These are phyloP conservation scores for Atta colombica DNA, from an alignment of 1,140 invertebrate species.

Conservation along the genomic window DNA sequence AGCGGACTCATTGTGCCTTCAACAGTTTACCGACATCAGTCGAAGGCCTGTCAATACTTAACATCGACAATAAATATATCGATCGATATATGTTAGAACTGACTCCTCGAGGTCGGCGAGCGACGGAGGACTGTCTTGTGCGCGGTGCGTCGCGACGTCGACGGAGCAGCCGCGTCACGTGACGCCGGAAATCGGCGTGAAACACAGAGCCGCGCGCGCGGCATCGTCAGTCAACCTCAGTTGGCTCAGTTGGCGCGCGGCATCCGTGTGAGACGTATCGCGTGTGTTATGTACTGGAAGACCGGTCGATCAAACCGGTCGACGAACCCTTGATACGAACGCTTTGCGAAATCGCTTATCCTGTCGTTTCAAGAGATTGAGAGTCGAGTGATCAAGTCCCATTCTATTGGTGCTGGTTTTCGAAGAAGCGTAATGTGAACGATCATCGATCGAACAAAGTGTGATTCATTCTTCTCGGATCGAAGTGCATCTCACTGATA, in stretches of 20 bases:
- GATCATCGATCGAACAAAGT: not conserved
- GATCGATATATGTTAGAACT: not conserved
- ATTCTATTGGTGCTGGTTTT: not conserved
- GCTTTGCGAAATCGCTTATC: not conserved
- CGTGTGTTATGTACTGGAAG: conserved; percentile 2
- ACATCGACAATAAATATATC: conserved; percentile 42
- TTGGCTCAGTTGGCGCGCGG: conserved; percentile 80
- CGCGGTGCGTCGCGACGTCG: conserved; percentile 11
- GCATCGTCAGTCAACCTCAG: conserved; percentile 69
- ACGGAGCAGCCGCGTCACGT: conserved; percentile 50
- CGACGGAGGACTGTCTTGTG: conserved; percentile 6
- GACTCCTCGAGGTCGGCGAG: conserved; percentile 15
- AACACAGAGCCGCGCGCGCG: conserved; percentile 33
- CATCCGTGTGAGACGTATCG: conserved; percentile 74
- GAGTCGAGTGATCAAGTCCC: not conserved
- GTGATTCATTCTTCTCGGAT: not conserved
- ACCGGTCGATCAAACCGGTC: conserved; percentile 16
- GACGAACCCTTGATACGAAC: conserved; percentile 9
- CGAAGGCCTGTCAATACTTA: not conserved
- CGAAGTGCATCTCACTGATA: not conserved
- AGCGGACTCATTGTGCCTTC: not conserved
- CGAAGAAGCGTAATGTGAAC: not conserved
- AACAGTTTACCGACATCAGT: conserved; percentile 24
- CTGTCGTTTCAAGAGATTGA: not conserved
- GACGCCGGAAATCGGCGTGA: conserved; percentile 56